phyloP scores from a whole-genome alignment of 2,888 invertebrate genomes.

The Folsomia candida region DNA sequence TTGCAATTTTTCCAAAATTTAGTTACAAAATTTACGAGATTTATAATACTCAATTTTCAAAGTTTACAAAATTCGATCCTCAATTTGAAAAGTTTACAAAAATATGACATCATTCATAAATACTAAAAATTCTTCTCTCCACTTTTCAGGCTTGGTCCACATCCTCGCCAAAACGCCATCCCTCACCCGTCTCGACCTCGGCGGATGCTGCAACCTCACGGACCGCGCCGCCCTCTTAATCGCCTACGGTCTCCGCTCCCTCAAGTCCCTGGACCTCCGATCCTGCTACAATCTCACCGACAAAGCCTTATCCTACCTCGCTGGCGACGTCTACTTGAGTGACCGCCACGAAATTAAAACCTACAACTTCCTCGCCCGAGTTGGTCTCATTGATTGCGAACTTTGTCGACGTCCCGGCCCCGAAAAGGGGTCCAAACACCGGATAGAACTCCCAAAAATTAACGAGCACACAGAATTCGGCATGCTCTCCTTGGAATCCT shows the following conservation, averaged over 20 bases:
- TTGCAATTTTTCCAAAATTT: no score
- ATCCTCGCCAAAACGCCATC: conserved; percentile 70
- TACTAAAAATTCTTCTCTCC: no score
- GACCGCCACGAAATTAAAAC: conserved; percentile 33
- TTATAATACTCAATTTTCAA: no score
- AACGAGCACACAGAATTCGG: conserved; percentile 38
- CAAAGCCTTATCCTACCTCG: conserved; percentile 81
- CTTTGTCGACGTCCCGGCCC: conserved; percentile 21
- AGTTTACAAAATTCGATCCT: no score
- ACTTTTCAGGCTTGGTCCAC: conserved; percentile 8
- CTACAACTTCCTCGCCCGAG: conserved; percentile 34
- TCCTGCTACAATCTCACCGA: conserved; percentile 93
- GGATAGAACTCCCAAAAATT: conserved; percentile 36
- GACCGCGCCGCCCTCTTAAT: conserved; percentile 82
- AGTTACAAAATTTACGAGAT: no score
- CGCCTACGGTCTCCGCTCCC: conserved; percentile 80
- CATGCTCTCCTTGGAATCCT: conserved; percentile 66
- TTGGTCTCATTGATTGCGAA: conserved; percentile 38
- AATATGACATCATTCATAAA: no score
- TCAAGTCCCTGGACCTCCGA: conserved; percentile 79
- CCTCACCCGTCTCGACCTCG: conserved; percentile 81
- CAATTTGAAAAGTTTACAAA: background rate
- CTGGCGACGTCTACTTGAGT: conserved; percentile 57
- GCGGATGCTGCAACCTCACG: conserved; percentile 87
- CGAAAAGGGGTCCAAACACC: conserved; percentile 1